A percentile compares a stretch with the other conserved stretches of the same genome.
These are phyloP conservation scores for Channa striata DNA, from an alignment of 2,797 vertebrate genomes.

Conservation along the genomic window DNA sequence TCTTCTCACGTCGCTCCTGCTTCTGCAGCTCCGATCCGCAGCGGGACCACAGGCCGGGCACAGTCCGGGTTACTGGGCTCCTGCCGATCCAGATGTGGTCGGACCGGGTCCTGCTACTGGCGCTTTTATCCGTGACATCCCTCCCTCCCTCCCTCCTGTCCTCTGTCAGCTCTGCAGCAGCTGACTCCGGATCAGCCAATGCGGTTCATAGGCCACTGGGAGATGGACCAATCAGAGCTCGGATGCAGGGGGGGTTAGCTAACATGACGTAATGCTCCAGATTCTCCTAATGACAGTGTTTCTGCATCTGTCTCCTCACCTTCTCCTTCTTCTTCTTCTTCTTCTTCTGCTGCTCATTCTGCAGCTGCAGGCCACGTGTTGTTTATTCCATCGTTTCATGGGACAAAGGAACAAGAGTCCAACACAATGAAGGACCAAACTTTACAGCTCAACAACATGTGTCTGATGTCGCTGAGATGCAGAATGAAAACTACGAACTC, in stretches of 20 bases:
- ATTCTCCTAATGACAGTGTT: constrained; percentile 51
- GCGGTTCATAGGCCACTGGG: constrained; percentile 17
- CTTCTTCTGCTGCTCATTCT: too few relatives aligned
- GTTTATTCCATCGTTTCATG: too few relatives aligned
- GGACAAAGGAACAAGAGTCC: too few relatives aligned
- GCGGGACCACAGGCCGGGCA: constrained; percentile 1
- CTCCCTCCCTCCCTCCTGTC: constrained; percentile 35
- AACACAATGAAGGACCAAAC: too few relatives aligned
- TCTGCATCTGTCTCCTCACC: too few relatives aligned
- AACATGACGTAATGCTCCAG: constrained; percentile 75
- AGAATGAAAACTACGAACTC: too few relatives aligned
- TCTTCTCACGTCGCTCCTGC: constrained; percentile 50
- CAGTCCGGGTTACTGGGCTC: background rate
- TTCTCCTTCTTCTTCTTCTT: too few relatives aligned
- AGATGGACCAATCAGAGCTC: constrained; percentile 52
- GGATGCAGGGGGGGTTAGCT: constrained; percentile 47
- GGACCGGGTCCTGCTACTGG: constrained; percentile 19
- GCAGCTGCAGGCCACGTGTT: too few relatives aligned
- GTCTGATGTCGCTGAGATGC: too few relatives aligned
- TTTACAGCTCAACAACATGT: too few relatives aligned
- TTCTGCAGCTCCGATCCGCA: background rate
- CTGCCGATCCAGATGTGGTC: constrained; percentile 21
- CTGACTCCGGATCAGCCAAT: constrained; percentile 61
- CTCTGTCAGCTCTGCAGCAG: constrained; percentile 56
- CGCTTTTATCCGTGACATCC: constrained; percentile 55